Conservation (phyloP, 92 coral and sea anemone species). For the Porites lobata region DNA sequence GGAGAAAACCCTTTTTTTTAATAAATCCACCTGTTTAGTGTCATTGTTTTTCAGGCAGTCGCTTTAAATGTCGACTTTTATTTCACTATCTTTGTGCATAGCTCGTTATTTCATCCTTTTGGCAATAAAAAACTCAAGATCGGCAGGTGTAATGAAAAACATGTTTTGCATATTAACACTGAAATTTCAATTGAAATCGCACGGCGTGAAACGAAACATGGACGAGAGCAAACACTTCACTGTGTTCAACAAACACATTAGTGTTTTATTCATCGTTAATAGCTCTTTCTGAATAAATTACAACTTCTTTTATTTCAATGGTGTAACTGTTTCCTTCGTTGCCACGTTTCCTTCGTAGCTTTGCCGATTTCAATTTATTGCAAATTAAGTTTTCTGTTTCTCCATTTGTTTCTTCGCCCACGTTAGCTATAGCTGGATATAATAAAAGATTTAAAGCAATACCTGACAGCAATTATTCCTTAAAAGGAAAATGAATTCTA, state of each 20-base stretch:
- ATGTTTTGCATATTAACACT: neutral
- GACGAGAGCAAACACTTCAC: slow-evolving; percentile 19
- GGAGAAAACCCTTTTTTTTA: neutral
- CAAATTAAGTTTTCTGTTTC: neutral
- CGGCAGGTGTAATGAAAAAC: neutral
- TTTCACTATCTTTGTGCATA: neutral
- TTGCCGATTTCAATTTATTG: neutral
- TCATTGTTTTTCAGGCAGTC: neutral
- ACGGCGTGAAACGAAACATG: slow-evolving; percentile 26
- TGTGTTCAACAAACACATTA: slow-evolving; percentile 26
- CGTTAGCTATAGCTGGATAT: neutral
- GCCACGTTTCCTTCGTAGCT: neutral
- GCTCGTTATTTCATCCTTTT: neutral
- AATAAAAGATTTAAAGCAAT: neutral
- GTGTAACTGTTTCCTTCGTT: neutral
- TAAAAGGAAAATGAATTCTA: too few relatives aligned
- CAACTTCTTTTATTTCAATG: neutral
- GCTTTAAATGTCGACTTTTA: neutral
- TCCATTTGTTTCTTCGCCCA: neutral
- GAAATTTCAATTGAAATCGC: neutral
- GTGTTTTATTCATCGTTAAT: neutral
- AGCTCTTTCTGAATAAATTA: slow-evolving; percentile 13
- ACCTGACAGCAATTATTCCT: neutral
- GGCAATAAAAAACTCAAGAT: neutral
- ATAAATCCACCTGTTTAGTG: neutral